A percentile compares a stretch with the other conserved stretches of the same genome.
phyloP scores from a whole-genome alignment of 2,888 invertebrate species.

The Andricus quercusramuli region DNA sequence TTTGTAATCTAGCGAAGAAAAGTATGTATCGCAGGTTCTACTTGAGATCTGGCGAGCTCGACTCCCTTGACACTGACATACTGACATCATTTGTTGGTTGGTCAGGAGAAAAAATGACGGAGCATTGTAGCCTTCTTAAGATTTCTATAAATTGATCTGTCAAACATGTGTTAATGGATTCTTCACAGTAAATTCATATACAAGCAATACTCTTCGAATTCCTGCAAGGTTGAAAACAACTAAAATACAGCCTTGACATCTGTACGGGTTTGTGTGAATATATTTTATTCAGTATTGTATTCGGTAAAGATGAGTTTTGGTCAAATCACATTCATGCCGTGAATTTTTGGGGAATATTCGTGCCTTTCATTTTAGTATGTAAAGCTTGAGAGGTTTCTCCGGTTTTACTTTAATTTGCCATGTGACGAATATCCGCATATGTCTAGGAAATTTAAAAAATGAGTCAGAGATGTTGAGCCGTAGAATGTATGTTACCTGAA shows the following conservation, averaged over 20 bases:
- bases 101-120: conserved; percentile 54
- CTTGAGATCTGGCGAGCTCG: conserved; percentile 43
- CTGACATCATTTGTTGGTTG: conserved; percentile 69
- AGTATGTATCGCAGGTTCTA: conserved; percentile 14
- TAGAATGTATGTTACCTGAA: background rate
- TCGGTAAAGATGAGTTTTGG: no score
- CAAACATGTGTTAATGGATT: background rate
- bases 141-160: background rate
- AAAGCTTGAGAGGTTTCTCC: background rate
- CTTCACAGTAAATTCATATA: background rate
- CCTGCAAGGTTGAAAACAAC: no score
- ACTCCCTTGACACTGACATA: conserved; percentile 73
- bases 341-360: no score
- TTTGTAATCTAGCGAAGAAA: conserved; percentile 35
- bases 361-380: background rate
- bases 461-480: background rate
- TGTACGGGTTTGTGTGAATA: no score
- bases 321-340: no score
- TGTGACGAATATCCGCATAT: background rate
- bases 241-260: no score
- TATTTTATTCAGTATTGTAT: no score
- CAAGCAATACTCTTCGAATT: background rate
- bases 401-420: background rate
- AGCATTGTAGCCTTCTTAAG: conserved; percentile 51
- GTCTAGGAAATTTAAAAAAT: background rate